Evolutionary conservation across 2,113 vertebrate genomes (phyloP).

Genomic region (Ptychochromis oligacanthus): DNA sequence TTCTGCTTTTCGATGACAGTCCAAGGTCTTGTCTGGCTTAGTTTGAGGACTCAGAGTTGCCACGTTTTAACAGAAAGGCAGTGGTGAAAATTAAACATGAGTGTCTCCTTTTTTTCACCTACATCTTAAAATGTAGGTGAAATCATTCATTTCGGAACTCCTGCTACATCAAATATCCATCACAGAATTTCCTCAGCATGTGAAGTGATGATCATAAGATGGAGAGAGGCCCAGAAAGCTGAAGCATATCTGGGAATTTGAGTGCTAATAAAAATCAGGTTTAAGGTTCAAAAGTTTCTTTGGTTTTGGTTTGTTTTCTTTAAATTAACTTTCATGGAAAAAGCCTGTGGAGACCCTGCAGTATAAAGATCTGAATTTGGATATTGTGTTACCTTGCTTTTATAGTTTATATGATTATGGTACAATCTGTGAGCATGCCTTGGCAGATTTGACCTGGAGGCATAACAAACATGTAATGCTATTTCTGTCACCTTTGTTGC

Average conservation of each 20-base stretch:
- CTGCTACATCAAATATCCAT: slow-evolving; percentile 61
- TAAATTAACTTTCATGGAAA: slow-evolving; percentile 13
- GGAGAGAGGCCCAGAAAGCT: slow-evolving; percentile 9
- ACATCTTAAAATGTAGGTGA: slow-evolving; percentile 25
- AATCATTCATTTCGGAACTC: slow-evolving; percentile 47
- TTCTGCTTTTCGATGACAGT: not conserved
- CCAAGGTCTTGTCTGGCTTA: not conserved
- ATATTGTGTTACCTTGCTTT: not conserved
- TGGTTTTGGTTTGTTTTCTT: slow-evolving; percentile 8
- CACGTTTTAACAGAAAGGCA: not conserved
- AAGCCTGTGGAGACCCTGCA: not conserved
- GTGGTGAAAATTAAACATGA: slow-evolving; percentile 18
- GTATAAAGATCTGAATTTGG: not conserved
- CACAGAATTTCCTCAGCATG: slow-evolving; percentile 14
- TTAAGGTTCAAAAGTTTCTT: slow-evolving; percentile 34
- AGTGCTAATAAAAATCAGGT: slow-evolving; percentile 42
- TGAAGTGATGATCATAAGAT: slow-evolving; percentile 22
- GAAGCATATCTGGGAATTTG: slow-evolving; percentile 7
- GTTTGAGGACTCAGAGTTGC: not conserved
- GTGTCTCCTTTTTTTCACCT: not conserved
- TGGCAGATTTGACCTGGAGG: not conserved
- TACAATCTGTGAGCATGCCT: not conserved
- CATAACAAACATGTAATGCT: slow-evolving; percentile 18
- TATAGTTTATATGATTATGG: not conserved
- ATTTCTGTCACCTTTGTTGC: slow-evolving; percentile 20